Percentiles rank a stretch among this genome's conserved stretches.
phyloP scores from a whole-genome alignment of 2,888 invertebrate genomes.

The Nomada goodeniana region DNA sequence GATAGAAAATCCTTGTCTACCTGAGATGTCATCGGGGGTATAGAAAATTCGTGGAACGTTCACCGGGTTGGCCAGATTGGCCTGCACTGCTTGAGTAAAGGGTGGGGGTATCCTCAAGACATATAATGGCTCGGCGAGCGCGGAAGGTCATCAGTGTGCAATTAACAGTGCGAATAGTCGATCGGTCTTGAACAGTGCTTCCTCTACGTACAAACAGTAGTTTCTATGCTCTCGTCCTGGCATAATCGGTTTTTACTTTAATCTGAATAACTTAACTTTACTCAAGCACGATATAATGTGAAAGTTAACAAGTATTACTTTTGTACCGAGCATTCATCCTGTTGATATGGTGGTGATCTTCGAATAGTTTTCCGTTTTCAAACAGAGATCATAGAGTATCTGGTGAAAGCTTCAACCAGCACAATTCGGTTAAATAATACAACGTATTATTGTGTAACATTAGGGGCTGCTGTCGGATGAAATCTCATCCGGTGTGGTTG shows the following conservation, averaged over 20 bases:
- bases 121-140: slow-evolving; percentile 46
- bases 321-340: background rate
- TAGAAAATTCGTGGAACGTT: slow-evolving; percentile 37
- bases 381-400: too few relatives aligned
- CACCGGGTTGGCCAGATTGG: slow-evolving; percentile 9
- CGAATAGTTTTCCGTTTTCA: background rate
- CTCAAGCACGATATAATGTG: background rate
- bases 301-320: background rate
- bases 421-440: background rate
- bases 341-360: background rate
- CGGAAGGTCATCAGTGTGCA: slow-evolving; percentile 65
- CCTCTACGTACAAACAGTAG: too few relatives aligned
- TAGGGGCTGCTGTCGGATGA: slow-evolving; percentile 75
- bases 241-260: background rate
- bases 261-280: background rate
- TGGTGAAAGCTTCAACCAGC: background rate
- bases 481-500: slow-evolving; percentile 77
- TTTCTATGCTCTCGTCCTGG: background rate
- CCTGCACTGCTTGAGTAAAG: background rate
- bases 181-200: background rate
- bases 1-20: slow-evolving; percentile 22
- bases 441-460: background rate
- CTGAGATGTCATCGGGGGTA: slow-evolving; percentile 18
- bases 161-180: slow-evolving; percentile 45
- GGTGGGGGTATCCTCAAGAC: slow-evolving; percentile 14